phyloP scores from a whole-genome alignment of 2,888 invertebrate species.

The Ecliptopera silaceata region DNA sequence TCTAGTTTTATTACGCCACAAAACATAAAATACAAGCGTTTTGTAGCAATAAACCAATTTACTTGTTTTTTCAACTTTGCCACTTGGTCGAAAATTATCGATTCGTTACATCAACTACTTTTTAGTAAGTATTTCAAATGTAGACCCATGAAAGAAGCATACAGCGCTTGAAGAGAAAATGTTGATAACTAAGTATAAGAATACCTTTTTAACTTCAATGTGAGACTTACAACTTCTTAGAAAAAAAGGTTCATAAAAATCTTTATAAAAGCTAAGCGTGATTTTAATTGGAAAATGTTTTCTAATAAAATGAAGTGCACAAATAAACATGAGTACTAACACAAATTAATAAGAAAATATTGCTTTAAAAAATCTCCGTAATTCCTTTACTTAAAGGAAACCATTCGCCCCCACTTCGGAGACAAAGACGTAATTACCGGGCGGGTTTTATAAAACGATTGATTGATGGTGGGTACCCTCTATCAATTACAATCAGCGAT shows the following conservation, averaged over 20 bases:
- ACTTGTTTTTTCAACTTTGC: slow-evolving; percentile 30
- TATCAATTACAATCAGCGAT: slow-evolving; percentile 56
- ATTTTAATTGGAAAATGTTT: background rate
- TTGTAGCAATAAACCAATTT: slow-evolving; percentile 40
- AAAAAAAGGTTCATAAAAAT: background rate
- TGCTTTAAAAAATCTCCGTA: slow-evolving; percentile 13
- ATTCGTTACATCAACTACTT: slow-evolving; percentile 8
- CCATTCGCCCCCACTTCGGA: slow-evolving; percentile 28
- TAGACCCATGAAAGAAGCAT: slow-evolving; percentile 1
- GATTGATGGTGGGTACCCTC: slow-evolving; percentile 51
- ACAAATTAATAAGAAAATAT: slow-evolving; percentile 27
- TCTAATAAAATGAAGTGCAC: background rate
- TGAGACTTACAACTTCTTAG: background rate
- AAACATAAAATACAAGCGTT: slow-evolving; percentile 41
- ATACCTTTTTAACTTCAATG: background rate
- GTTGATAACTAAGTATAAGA: background rate
- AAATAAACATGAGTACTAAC: background rate
- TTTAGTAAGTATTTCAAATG: slow-evolving; percentile 16
- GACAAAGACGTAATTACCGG: slow-evolving; percentile 48
- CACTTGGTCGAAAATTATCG: slow-evolving; percentile 22
- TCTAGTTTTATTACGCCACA: slow-evolving; percentile 40
- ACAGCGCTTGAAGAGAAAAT: background rate
- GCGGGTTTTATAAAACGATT: slow-evolving; percentile 50
- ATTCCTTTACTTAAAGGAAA: slow-evolving; percentile 10
- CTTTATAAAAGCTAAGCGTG: background rate